Conservation (phyloP, 2,797 vertebrate species). For the Xerus rutilus region DNA sequence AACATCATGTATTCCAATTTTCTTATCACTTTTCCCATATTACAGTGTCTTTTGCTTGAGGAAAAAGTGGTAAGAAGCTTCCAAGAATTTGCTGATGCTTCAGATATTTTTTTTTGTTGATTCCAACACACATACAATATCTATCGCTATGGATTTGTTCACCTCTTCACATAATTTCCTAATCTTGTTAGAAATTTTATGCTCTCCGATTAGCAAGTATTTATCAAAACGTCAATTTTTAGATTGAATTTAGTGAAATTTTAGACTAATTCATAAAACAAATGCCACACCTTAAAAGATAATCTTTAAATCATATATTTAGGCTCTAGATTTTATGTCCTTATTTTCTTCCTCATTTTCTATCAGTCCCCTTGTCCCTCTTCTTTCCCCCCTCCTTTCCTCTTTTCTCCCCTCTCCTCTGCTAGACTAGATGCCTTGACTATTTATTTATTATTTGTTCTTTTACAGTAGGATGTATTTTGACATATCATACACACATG, state of each 20-base stretch:
- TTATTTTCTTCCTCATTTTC: not conserved
- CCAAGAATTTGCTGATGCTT: slow-evolving; percentile 7
- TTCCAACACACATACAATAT: not conserved
- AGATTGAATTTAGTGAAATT: not conserved
- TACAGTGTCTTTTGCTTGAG: not conserved
- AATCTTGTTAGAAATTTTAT: not conserved
- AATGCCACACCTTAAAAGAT: not conserved
- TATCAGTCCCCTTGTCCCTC: not conserved
- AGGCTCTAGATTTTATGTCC: not conserved
- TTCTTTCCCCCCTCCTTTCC: no score
- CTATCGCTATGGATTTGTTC: not conserved
- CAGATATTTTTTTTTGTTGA: not conserved
- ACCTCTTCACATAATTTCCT: not conserved
- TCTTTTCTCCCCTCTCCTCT: not conserved
- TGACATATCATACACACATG: no score
- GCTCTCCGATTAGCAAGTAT: not conserved
- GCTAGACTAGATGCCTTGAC: not conserved
- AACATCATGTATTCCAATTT: not conserved
- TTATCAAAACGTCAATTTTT: not conserved
- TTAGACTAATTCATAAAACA: slow-evolving; percentile 28
- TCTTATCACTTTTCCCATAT: not conserved
- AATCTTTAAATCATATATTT: slow-evolving; percentile 13
- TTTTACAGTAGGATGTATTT: no score
- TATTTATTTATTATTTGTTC: not conserved
- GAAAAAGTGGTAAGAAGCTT: not conserved